Percentiles rank a stretch among this genome's conserved stretches.
Evolutionary conservation across 2,888 invertebrate species (phyloP).

Genomic region (Agapostemon virescens): DNA sequence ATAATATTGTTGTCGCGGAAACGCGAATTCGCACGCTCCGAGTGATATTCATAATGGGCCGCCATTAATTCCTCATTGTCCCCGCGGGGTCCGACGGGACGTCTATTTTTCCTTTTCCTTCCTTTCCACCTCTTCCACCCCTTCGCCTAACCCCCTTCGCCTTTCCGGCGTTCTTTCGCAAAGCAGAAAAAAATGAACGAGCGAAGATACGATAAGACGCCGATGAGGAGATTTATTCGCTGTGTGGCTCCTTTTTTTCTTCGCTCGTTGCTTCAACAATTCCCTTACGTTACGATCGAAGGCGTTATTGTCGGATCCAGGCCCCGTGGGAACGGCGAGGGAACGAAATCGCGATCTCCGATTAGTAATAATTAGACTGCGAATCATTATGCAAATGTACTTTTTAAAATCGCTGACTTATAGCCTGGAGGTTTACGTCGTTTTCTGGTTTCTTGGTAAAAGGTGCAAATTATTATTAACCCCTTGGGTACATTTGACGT

Average conservation of each 20-base stretch:
- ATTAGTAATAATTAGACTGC: slow-evolving; percentile 14
- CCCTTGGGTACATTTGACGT: too few relatives aligned
- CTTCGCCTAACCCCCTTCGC: neutral
- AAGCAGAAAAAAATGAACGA: neutral
- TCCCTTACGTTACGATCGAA: neutral
- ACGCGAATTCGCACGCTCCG: slow-evolving; percentile 78
- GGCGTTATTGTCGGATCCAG: slow-evolving; percentile 10
- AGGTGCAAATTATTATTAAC: neutral
- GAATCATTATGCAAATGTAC: slow-evolving; percentile 1
- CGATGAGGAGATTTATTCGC: slow-evolving; percentile 20
- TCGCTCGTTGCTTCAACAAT: neutral
- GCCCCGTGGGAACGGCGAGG: neutral
- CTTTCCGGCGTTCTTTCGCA: neutral
- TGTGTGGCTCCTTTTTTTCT: slow-evolving; percentile 1
- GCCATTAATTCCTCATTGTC: slow-evolving; percentile 78
- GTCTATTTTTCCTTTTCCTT: slow-evolving; percentile 30
- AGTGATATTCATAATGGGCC: slow-evolving; percentile 77
- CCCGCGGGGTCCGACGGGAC: slow-evolving; percentile 36
- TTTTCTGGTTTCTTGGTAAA: neutral
- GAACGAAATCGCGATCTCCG: slow-evolving; percentile 4
- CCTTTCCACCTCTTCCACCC: neutral
- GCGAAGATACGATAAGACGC: slow-evolving; percentile 31
- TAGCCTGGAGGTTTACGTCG: neutral
- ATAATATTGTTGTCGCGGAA: slow-evolving; percentile 72
- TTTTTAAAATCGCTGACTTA: neutral